A percentile compares a stretch with the other conserved stretches of the same genome.
phyloP scores from a whole-genome alignment of 2,888 invertebrate species.

The Limnephilus lunatus region DNA sequence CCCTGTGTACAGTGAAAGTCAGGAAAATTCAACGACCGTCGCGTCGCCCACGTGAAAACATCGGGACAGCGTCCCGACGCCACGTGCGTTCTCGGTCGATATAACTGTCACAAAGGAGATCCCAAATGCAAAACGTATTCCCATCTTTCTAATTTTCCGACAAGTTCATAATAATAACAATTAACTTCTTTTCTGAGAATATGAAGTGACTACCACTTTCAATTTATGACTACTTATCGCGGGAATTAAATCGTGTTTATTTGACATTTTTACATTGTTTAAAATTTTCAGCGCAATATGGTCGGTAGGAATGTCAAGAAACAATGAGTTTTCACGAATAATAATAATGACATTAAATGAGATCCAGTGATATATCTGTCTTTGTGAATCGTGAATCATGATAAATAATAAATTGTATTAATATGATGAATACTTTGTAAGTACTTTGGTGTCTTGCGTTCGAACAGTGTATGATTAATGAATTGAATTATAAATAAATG shows the following conservation, averaged over 20 bases:
- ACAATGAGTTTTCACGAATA: neutral
- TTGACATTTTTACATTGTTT: neutral
- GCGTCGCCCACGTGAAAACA: constrained; percentile 27
- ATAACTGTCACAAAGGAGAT: constrained; percentile 18
- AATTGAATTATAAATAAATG: too few species aligned
- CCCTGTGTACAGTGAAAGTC: neutral
- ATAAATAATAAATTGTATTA: too few species aligned
- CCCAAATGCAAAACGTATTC: neutral
- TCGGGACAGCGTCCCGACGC: constrained; percentile 52
- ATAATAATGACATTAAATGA: neutral
- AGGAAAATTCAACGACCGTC: constrained; percentile 26
- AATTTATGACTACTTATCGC: neutral
- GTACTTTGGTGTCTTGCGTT: neutral
- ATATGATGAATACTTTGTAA: neutral
- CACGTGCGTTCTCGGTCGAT: constrained; percentile 60
- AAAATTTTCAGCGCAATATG: neutral
- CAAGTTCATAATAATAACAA: too few species aligned
- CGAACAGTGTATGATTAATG: too few species aligned
- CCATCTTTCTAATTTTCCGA: too few species aligned
- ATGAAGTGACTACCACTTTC: neutral
- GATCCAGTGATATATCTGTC: neutral
- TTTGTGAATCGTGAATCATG: neutral
- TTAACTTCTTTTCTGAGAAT: neutral
- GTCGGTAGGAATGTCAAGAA: neutral
- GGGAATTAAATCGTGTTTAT: neutral